Evolutionary conservation across 2,113 vertebrate genomes (phyloP).

Genomic region (Macquaria australasica): DNA sequence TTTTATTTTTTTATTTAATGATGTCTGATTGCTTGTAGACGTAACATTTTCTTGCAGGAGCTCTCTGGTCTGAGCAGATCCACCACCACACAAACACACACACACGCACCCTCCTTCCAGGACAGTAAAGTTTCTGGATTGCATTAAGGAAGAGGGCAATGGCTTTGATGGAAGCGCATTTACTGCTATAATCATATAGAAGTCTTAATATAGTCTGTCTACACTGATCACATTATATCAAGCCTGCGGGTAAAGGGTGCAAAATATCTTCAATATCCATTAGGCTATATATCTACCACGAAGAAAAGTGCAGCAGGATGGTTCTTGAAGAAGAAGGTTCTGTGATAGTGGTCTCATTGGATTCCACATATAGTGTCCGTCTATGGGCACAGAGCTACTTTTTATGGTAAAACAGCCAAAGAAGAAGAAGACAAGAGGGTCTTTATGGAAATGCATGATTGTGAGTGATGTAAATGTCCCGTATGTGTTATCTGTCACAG

Average conservation of each 20-base stretch:
- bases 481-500: slow-evolving; percentile 62
- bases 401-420: slow-evolving; percentile 20
- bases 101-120: neutral
- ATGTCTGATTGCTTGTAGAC: neutral
- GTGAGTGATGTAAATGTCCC: slow-evolving; percentile 55
- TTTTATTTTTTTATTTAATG: neutral
- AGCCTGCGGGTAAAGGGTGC: slow-evolving; percentile 5
- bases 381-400: slow-evolving; percentile 15
- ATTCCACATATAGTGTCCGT: slow-evolving; percentile 13
- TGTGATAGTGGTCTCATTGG: neutral
- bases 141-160: slow-evolving; percentile 25
- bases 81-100: neutral
- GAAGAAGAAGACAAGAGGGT: slow-evolving; percentile 40
- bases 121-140: slow-evolving; percentile 20
- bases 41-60: neutral
- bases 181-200: neutral
- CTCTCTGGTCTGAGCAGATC: neutral
- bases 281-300: neutral
- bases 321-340: neutral
- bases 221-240: neutral
- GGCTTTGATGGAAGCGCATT: slow-evolving; percentile 24
- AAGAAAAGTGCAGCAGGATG: neutral
- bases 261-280: slow-evolving; percentile 10
- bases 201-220: neutral
- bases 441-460: slow-evolving; percentile 54